Conservation (phyloP, 2,888 invertebrate species). For the Seira sanloemensis region DNA sequence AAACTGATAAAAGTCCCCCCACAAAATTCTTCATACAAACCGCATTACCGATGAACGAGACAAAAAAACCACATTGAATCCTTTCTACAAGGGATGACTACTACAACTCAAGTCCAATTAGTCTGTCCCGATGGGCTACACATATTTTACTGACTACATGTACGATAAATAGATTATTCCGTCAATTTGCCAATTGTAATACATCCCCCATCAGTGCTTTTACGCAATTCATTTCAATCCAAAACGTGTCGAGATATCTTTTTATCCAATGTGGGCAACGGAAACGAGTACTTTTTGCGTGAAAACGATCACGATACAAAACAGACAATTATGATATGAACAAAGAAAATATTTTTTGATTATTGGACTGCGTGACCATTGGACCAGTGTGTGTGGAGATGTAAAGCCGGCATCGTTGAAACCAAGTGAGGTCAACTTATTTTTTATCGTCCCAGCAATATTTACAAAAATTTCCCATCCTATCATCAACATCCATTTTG, state of each 20-base stretch:
- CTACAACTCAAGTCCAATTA: not conserved
- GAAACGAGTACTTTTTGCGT: conserved; percentile 57
- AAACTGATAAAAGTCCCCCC: conserved; percentile 5
- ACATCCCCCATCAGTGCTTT: conserved; percentile 1
- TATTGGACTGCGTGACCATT: not conserved
- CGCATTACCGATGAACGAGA: not conserved
- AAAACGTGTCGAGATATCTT: conserved; percentile 45
- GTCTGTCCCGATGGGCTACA: not conserved
- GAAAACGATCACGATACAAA: conserved; percentile 15
- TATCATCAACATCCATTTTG: not conserved
- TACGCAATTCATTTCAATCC: conserved; percentile 28
- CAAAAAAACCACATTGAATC: not conserved
- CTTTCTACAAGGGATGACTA: not conserved
- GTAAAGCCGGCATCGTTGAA: not conserved
- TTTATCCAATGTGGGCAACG: conserved; percentile 31
- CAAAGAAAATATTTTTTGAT: not conserved
- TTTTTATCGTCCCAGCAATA: conserved; percentile 17
- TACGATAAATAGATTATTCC: conserved; percentile 37
- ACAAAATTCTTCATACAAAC: not conserved
- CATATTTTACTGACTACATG: not conserved
- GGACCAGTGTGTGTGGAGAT: not conserved
- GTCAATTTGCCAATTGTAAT: conserved; percentile 51
- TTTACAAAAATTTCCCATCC: conserved; percentile 23
- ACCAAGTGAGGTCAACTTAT: not conserved
- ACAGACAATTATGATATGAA: not conserved